Percentiles rank a stretch among this genome's conserved stretches.
These are phyloP conservation scores for Euspilapteryx auroguttella DNA, from an alignment of 2,888 invertebrate genomes.

Conservation along the genomic window DNA sequence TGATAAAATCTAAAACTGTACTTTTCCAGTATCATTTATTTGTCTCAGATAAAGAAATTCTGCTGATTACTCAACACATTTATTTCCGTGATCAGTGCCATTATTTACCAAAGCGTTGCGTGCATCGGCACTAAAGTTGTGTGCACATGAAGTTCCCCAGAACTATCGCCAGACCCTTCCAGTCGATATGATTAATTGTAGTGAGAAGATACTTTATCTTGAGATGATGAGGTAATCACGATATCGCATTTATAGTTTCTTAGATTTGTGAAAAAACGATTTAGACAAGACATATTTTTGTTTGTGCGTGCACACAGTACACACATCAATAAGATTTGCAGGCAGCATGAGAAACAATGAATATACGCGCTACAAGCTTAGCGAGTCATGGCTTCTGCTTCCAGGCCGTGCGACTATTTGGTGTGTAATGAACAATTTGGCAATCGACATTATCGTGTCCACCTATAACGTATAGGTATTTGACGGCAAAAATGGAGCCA, in stretches of 20 bases:
- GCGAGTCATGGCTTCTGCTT: neutral
- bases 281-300: no score
- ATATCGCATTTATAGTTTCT: no score
- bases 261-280: no score
- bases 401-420: constrained; percentile 14
- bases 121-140: constrained; percentile 31
- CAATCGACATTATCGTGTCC: constrained; percentile 43
- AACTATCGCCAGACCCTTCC: constrained; percentile 26
- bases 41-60: no score
- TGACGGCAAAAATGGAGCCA: constrained; percentile 57
- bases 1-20: no score
- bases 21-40: no score
- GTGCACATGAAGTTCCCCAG: constrained; percentile 29
- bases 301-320: no score
- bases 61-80: no score
- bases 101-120: constrained; percentile 22
- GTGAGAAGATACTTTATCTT: neutral
- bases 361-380: neutral
- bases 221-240: neutral
- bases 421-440: constrained; percentile 31
- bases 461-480: constrained; percentile 62
- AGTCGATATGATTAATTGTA: constrained; percentile 43
- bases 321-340: no score
- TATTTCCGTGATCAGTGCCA: constrained; percentile 32
- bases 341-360: no score